Evolutionary conservation across 2,888 invertebrate species (phyloP), one percentile per base, ranked within the genome.

Genomic region (Lycaena phlaeas): DNA sequence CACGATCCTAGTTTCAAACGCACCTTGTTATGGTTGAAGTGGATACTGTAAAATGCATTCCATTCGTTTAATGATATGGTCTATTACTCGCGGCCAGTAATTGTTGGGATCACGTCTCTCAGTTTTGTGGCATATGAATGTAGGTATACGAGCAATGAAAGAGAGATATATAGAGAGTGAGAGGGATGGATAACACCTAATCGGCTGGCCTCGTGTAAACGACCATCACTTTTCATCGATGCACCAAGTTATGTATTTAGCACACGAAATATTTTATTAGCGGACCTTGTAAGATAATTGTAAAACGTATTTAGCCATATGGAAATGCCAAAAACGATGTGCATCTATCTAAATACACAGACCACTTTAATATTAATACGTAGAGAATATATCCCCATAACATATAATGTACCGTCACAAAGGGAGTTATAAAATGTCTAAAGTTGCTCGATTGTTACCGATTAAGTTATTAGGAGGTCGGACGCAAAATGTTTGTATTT

Each of bases 401-500:
- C 67, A 64, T 61, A 59, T 65, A 59, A 68, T 61, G 61, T 68
- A 72, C 66, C 65, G 77, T 78, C 77, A 75, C 77, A 78, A 75
- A 77, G 71, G 76, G 76, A 76, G 73, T 75, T 71, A 68, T n/a
- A n/a, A 65, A 53, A 68, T 71, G 65, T 72, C 67, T 68, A 68
- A 72, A 64, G 65, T 74, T 74, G 67, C 72, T 75, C 71, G 75
- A 75, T 79, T 75, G 81, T 82, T 82, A 81, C 81, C 77, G 72
- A 68, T 65, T 78, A 76, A 71, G 71, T 74, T 70, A 71, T 72
- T 65, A 73, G 67, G 59, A 68, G 65, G 64, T 67, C 65, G 71
- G 72, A 69, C 71, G 7, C 69, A 61, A 74, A 65, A 73, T 73
- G 68, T 77, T 78, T 77, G 78, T 84, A 82, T 84, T 82, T 84